Percentiles rank a stretch among this genome's conserved stretches.
These are phyloP conservation scores for Aricia artaxerxes DNA, from an alignment of 2,888 invertebrate species.

Conservation along the genomic window DNA sequence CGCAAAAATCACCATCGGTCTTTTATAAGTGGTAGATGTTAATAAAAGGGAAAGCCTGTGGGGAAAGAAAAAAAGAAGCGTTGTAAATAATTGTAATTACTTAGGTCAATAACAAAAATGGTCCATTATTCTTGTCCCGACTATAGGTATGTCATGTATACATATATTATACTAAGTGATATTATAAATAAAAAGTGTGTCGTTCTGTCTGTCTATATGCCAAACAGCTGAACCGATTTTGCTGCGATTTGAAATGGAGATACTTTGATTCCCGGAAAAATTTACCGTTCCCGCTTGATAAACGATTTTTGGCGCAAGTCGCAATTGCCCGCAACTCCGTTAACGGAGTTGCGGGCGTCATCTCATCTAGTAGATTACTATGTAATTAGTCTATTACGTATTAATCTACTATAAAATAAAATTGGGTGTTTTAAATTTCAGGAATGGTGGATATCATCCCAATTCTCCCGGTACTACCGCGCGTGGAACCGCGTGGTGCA, in stretches of 20 bases:
- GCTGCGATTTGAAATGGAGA: no score
- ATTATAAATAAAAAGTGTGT: neutral
- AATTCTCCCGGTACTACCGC: constrained; percentile 92
- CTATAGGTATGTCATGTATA: neutral
- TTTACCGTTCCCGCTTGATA: no score
- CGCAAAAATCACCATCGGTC: neutral
- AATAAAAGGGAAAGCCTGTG: no score
- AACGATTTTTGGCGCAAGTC: no score
- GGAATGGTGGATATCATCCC: constrained; percentile 97
- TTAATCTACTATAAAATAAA: neutral
- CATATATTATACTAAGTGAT: neutral
- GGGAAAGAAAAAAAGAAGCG: no score
- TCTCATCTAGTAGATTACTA: neutral
- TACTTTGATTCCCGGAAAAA: no score
- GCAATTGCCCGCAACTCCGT: no score
- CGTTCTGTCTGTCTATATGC: no score
- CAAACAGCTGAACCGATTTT: no score
- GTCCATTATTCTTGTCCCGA: neutral
- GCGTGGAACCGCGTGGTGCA: constrained; percentile 98
- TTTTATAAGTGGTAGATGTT: neutral
- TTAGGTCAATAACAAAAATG: no score
- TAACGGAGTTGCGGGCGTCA: no score
- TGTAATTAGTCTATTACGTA: neutral
- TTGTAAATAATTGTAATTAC: no score
- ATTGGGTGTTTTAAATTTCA: constrained; percentile 53